Evolutionary conservation across 2,113 vertebrate species (phyloP).

Genomic region (Sterna hirundo): DNA sequence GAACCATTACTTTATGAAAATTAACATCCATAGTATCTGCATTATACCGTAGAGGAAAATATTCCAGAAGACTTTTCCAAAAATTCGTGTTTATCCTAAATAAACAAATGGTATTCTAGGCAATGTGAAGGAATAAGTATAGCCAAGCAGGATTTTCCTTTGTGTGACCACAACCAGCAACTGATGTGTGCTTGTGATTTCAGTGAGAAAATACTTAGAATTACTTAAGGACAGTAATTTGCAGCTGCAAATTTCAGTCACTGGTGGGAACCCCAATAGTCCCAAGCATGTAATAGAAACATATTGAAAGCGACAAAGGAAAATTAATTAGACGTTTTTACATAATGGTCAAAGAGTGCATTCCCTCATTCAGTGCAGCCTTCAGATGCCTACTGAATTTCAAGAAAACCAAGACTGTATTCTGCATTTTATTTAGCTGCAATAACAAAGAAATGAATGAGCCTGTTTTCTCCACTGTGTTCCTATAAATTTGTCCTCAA

Average conservation of each 20-base stretch:
- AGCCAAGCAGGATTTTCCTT: background rate
- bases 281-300: background rate
- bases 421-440: background rate
- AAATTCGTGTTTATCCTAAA: background rate
- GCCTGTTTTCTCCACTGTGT: background rate
- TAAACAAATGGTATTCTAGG: background rate
- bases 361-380: background rate
- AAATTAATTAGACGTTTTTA: conserved; percentile 47
- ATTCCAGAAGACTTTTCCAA: background rate
- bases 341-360: background rate
- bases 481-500: background rate
- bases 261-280: background rate
- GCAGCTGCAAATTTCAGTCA: background rate
- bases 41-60: background rate
- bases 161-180: background rate
- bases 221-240: background rate
- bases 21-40: background rate
- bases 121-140: background rate
- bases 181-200: background rate
- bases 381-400: background rate
- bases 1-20: background rate
- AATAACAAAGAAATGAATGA: background rate
- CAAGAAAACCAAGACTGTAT: background rate
- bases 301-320: conserved; percentile 30
- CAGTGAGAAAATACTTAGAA: background rate